A percentile compares a stretch with the other conserved stretches of the same genome.
Conservation (phyloP, 2,113 vertebrate genomes). For the Anthoscopus minutus region DNA sequence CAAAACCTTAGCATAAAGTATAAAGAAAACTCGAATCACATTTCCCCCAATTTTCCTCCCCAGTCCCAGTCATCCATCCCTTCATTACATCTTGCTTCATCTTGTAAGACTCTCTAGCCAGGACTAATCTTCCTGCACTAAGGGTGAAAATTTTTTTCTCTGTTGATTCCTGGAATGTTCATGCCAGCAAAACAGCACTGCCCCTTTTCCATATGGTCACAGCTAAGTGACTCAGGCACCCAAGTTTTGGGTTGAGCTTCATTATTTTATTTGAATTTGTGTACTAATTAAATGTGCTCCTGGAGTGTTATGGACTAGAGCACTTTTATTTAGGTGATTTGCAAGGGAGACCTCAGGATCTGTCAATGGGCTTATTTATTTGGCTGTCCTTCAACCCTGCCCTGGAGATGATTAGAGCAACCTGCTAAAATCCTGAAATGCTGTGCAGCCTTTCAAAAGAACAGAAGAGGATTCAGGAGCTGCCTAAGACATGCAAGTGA, state of each 20-base stretch:
- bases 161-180: neutral
- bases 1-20: neutral
- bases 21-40: neutral
- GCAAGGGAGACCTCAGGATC: neutral
- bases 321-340: neutral
- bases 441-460: neutral
- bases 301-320: neutral
- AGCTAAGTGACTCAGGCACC: neutral
- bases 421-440: neutral
- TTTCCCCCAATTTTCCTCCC: accelerated
- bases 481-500: neutral
- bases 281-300: neutral
- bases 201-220: neutral
- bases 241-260: neutral
- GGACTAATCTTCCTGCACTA: neutral
- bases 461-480: neutral
- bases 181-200: neutral
- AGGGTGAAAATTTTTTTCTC: neutral
- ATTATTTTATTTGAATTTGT: neutral
- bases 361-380: neutral
- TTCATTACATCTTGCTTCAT: neutral
- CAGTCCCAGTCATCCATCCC: neutral
- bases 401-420: neutral
- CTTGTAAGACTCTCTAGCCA: neutral
- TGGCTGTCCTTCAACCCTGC: neutral